Percentiles rank a stretch among this genome's conserved stretches.
These are phyloP conservation scores for Carduelis carduelis DNA, from an alignment of 2,797 vertebrate species.

Conservation along the genomic window DNA sequence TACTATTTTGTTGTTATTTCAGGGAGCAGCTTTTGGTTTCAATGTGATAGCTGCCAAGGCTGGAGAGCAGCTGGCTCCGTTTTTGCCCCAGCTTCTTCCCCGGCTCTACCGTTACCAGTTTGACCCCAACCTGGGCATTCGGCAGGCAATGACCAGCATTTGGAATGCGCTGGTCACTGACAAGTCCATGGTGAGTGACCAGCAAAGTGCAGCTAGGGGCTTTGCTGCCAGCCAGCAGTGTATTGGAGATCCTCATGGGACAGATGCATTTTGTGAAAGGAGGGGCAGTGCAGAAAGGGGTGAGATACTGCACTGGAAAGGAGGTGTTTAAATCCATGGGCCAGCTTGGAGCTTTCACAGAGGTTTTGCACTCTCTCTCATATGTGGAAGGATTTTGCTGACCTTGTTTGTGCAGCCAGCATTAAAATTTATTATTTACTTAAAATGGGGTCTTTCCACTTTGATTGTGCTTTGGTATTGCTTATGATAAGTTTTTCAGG, in stretches of 20 bases:
- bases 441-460: not conserved
- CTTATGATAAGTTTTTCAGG: not conserved
- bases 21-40: slow-evolving; percentile 99
- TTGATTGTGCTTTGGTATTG: not conserved
- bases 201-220: not conserved
- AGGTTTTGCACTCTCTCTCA: not conserved
- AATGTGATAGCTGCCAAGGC: slow-evolving; percentile 94
- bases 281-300: not conserved
- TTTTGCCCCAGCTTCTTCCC: slow-evolving; percentile 91
- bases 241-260: not conserved
- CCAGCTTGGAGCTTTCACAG: not conserved
- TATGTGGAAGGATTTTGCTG: not conserved
- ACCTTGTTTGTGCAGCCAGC: not conserved
- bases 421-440: not conserved
- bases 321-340: not conserved
- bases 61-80: slow-evolving; percentile 92
- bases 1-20: not conserved
- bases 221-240: not conserved
- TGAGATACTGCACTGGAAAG: not conserved
- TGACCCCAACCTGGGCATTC: slow-evolving; percentile 94
- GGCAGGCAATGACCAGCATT: slow-evolving; percentile 98
- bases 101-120: slow-evolving; percentile 98
- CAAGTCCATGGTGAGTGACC: slow-evolving; percentile 83
- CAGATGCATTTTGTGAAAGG: not conserved
- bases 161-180: slow-evolving; percentile 96